Percentiles rank a stretch among this genome's conserved stretches.
These are phyloP conservation scores for Vanacampus margaritifer DNA, from an alignment of 2,113 vertebrate genomes.

Conservation along the genomic window DNA sequence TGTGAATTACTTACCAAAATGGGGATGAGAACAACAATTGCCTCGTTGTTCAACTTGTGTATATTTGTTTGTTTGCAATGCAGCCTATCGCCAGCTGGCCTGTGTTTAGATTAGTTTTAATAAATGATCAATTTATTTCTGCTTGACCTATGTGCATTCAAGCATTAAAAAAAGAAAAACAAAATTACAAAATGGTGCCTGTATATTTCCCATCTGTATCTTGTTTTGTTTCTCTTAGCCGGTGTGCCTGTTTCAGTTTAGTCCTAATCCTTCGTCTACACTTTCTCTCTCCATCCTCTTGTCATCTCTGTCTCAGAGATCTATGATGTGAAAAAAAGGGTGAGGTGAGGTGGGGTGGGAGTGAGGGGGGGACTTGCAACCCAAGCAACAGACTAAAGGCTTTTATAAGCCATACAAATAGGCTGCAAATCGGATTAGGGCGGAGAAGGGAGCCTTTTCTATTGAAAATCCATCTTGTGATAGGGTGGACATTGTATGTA, in stretches of 20 bases:
- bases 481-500: constrained; percentile 46
- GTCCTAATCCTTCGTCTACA: constrained; percentile 28
- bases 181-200: constrained; percentile 1
- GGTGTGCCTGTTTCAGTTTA: constrained; percentile 19
- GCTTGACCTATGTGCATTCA: background rate
- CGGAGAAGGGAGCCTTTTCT: constrained; percentile 30
- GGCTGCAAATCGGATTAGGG: constrained; percentile 62
- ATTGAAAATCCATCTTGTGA: constrained; percentile 49
- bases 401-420: constrained; percentile 60
- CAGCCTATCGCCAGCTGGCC: background rate
- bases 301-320: constrained; percentile 43
- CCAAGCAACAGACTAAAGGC: constrained; percentile 49
- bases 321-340: constrained; percentile 17
- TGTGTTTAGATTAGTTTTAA: background rate
- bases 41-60: constrained; percentile 7
- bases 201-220: constrained; percentile 22
- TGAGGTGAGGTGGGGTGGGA: too few relatives aligned
- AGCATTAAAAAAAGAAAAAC: background rate
- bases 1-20: background rate
- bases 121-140: background rate
- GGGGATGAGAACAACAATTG: background rate
- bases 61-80: constrained; percentile 12
- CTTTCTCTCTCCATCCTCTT: constrained; percentile 40
- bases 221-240: constrained; percentile 17
- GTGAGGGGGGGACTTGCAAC: constrained; percentile 16